These are phyloP conservation scores for Trissoscelio sp. DNA, from an alignment of 2,888 invertebrate species.

Conservation along the genomic window DNA sequence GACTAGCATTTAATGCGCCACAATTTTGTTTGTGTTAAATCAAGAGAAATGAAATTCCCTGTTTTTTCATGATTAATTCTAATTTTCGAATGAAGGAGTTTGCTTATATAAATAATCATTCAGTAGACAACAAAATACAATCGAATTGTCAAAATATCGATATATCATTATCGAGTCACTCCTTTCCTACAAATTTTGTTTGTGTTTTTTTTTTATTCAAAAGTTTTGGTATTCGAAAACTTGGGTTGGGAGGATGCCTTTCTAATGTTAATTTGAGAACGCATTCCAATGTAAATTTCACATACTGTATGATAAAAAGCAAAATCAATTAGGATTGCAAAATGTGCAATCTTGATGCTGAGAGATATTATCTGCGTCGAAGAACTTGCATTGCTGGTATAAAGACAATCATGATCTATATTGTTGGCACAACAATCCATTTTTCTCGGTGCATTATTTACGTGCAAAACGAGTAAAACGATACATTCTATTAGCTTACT, in stretches of 20 bases:
- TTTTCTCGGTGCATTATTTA: constrained; percentile 35
- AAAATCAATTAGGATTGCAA: constrained; percentile 47
- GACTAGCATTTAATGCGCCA: constrained; percentile 39
- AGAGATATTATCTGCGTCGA: constrained; percentile 45
- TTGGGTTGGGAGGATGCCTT: neutral
- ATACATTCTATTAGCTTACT: constrained; percentile 25
- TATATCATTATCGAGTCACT: neutral
- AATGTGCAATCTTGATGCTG: constrained; percentile 42
- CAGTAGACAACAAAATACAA: neutral
- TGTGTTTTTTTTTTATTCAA: too few species aligned
- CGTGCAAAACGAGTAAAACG: constrained; percentile 30
- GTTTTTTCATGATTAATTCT: constrained; percentile 10
- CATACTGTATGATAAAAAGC: constrained; percentile 13
- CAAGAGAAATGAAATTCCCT: constrained; percentile 17
- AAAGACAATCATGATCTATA: constrained; percentile 50
- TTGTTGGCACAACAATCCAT: constrained; percentile 35
- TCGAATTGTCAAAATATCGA: constrained; percentile 31
- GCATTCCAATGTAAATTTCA: constrained; percentile 8
- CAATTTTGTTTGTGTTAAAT: constrained; percentile 15
- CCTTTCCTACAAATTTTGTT: too few species aligned
- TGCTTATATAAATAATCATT: neutral
- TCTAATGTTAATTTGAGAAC: constrained; percentile 8
- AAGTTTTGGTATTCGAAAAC: too few species aligned
- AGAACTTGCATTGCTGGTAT: constrained; percentile 9
- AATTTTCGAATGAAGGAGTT: constrained; percentile 4